Evolutionary conservation across 2,888 invertebrate genomes (phyloP).

Genomic region (Tachina lurida): DNA sequence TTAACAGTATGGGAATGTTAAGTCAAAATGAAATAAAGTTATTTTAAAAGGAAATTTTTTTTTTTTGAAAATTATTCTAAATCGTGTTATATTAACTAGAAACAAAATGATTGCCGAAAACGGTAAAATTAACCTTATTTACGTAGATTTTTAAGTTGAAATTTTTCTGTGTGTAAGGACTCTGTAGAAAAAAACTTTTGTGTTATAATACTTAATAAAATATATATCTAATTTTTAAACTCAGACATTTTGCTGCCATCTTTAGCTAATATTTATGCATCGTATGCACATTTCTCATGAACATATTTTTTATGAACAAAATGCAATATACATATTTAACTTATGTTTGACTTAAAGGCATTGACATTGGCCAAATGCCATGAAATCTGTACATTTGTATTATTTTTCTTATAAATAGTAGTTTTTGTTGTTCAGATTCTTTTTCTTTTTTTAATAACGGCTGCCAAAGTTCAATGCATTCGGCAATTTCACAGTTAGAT

Average conservation of each 20-base stretch:
- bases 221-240: no score
- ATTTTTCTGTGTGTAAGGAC: no score
- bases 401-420: conserved; percentile 38
- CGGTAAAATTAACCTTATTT: no score
- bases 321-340: not conserved
- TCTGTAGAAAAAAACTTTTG: no score
- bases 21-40: no score
- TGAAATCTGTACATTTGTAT: conserved; percentile 39
- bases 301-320: not conserved
- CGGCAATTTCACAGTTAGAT: conserved; percentile 60
- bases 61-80: no score
- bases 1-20: no score
- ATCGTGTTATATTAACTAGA: no score
- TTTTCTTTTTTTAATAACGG: conserved; percentile 24
- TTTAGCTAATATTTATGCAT: conserved; percentile 1
- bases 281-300: conserved; percentile 9
- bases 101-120: no score
- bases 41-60: no score
- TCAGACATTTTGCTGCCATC: conserved; percentile 26
- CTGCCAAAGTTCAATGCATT: conserved; percentile 63
- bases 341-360: conserved; percentile 52
- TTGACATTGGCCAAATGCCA: conserved; percentile 66
- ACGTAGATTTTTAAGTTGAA: no score
- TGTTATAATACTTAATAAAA: not conserved
- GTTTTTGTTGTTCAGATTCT: conserved; percentile 23